Percentiles rank a stretch among this genome's conserved stretches.
Conservation (phyloP, 2,888 invertebrate species). For the Tenthredo scrophulariae region DNA sequence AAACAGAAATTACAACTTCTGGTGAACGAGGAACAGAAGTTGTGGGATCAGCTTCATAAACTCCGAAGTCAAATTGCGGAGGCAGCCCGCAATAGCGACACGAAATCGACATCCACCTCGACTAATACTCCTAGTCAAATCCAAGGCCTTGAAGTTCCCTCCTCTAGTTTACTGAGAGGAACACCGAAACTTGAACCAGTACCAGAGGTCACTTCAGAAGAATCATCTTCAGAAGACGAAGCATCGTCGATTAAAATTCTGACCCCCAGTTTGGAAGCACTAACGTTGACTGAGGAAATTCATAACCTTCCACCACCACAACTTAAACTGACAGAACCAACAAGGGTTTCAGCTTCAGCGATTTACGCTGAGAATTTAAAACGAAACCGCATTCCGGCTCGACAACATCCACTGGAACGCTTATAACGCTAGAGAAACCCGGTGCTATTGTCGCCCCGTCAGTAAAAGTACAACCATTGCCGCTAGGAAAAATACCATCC, state of each 20-base stretch:
- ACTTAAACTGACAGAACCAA: background rate
- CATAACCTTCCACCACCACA: background rate
- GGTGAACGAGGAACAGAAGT: background rate
- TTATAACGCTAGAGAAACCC: background rate
- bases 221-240: background rate
- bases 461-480: conserved; percentile 40
- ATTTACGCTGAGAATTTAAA: background rate
- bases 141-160: background rate
- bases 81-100: background rate
- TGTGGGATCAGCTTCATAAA: background rate
- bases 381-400: background rate
- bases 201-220: no score
- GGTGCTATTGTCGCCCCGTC: conserved; percentile 54
- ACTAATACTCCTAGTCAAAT: background rate
- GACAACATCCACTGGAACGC: background rate
- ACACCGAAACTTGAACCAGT: no score
- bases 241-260: background rate
- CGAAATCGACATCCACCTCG: background rate
- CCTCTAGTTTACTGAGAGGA: no score
- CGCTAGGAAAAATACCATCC: conserved; percentile 30
- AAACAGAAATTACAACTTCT: background rate
- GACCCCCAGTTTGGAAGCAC: background rate
- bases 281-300: background rate
- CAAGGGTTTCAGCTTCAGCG: background rate
- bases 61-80: background rate